Percentiles rank a stretch among this genome's conserved stretches.
These are phyloP conservation scores for Drosophila pallidifrons DNA, from an alignment of 1,140 invertebrate genomes.

Conservation along the genomic window DNA sequence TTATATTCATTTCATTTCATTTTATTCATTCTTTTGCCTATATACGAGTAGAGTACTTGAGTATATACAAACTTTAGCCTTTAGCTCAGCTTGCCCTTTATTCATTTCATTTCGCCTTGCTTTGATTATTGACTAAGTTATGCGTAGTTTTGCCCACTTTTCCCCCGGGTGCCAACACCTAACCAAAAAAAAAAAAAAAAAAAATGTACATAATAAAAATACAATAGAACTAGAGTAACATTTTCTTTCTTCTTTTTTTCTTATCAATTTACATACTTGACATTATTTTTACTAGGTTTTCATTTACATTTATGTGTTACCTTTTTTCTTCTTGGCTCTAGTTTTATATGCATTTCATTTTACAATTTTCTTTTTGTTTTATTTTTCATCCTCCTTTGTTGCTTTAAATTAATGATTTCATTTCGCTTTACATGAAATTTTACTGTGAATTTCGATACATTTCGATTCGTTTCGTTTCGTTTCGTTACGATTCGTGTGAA, in stretches of 20 bases:
- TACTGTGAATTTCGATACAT: conserved; percentile 14
- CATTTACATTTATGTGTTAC: conserved; percentile 16
- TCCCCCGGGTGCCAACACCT: conserved; percentile 54
- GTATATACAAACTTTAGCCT: too few relatives aligned
- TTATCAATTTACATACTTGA: conserved; percentile 31
- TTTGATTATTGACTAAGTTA: conserved; percentile 62
- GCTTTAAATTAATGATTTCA: background rate
- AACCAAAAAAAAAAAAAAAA: conserved; percentile 38
- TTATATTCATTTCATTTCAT: too few relatives aligned
- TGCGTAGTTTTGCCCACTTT: conserved; percentile 79
- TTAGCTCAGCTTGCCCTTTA: background rate
- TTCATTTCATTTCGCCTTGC: conserved; percentile 16
- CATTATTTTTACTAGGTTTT: conserved; percentile 22
- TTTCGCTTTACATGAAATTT: conserved; percentile 5
- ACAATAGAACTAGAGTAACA: conserved; percentile 19
- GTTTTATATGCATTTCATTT: background rate
- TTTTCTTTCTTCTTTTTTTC: conserved; percentile 6
- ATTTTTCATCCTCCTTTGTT: background rate
- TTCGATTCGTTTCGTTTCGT: background rate
- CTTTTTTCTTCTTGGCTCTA: conserved; percentile 1
- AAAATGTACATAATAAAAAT: conserved; percentile 15
- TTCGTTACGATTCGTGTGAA: conserved; percentile 12
- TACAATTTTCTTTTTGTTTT: background rate
- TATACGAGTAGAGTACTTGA: too few relatives aligned
- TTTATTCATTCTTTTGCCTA: too few relatives aligned